Conservation (phyloP, 2,113 vertebrate species). For the Pycnonotus jocosus region DNA sequence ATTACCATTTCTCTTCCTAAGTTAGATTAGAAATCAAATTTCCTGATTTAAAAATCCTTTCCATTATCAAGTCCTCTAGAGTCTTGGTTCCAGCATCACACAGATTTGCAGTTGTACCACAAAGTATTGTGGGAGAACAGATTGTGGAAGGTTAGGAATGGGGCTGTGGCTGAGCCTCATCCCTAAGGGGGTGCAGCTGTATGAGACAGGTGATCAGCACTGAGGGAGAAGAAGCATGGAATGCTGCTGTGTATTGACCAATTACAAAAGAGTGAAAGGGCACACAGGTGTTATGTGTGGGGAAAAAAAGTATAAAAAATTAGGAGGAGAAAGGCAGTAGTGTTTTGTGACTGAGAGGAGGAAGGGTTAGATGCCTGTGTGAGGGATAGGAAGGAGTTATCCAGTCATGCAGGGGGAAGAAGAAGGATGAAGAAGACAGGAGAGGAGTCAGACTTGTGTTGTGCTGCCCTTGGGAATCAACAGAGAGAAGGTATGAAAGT, state of each 20-base stretch:
- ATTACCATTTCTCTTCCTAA: neutral
- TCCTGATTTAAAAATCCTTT: neutral
- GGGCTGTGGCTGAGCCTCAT: neutral
- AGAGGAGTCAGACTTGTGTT: neutral
- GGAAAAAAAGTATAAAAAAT: neutral
- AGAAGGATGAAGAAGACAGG: neutral
- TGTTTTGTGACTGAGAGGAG: neutral
- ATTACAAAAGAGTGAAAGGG: neutral
- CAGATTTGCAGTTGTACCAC: neutral
- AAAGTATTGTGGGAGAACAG: neutral
- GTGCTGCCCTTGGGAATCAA: neutral
- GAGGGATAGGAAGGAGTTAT: neutral
- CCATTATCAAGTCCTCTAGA: neutral
- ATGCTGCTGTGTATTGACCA: neutral
- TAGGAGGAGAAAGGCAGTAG: neutral
- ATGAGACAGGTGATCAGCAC: neutral
- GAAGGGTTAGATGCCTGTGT: neutral
- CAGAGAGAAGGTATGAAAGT: neutral
- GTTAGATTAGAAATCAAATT: neutral
- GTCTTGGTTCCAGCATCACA: neutral
- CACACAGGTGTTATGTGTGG: neutral
- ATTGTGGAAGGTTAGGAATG: neutral
- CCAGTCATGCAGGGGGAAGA: neutral
- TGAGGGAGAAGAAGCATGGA: neutral
- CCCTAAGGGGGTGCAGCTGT: neutral